Evolutionary conservation across 2,888 invertebrate species (phyloP), one percentile per base, ranked within the genome.

Genomic region (Pyrochroa serraticornis): DNA sequence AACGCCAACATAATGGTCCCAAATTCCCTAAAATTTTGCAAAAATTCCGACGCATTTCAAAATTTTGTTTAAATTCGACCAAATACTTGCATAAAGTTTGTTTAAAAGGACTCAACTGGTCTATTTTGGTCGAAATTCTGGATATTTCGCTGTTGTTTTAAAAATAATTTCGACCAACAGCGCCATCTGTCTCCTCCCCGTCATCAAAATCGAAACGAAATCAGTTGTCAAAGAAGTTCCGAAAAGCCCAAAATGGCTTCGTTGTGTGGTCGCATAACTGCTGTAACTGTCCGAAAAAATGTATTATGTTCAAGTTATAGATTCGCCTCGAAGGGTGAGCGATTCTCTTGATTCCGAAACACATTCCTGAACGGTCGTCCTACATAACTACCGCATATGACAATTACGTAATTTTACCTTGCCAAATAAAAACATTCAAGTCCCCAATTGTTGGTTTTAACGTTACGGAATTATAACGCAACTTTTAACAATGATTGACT

Each of bases 231-330:
- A 32, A 43, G 46, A 59, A 47, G 54, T 39, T 46, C 42, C 5
- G 22, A 22, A 22, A 22, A 22, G 22, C 22, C 46, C 54, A 83
- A 84, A 85, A 91, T 91, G 90, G 89, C 90, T 81, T 88, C 89
- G 70, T 80, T 90, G 77, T 90, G 88, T 82, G 85, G 88, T 81
- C 87, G 87, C 83, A 83, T 89, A 79, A 80, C 86, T 73, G 81
- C 86, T 62, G 85, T 83, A 81, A 81, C 84, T 76, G 84, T 86
- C 71, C 83, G 86, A 75, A 85, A 84, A 79, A 85, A 86, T 82
- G 83, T 85, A 67, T 76, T 86, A 68, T 82, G 84, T 74, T 82
- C 85, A 69, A 82, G 85, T 70, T 85, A 84, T 71, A 83, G 88
- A 74, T 83, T 81, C 73, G 79, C 82, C 65, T 82, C 83, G 74